A percentile compares a stretch with the other conserved stretches of the same genome.
These are phyloP conservation scores for Linepithema humile DNA, from an alignment of 1,140 invertebrate species.

Conservation along the genomic window DNA sequence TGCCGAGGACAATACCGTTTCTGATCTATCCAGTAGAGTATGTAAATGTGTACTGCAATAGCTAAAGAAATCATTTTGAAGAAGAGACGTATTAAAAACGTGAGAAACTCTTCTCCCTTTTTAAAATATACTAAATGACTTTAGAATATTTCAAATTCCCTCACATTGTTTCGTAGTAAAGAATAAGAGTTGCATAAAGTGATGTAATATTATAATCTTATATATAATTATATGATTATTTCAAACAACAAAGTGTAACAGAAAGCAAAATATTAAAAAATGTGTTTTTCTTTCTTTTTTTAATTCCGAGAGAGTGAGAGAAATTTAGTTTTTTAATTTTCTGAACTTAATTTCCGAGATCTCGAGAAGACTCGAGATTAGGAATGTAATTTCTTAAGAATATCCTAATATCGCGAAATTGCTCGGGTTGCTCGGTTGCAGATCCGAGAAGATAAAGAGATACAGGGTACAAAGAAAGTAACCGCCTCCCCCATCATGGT, in stretches of 20 bases:
- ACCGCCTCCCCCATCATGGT: constrained; percentile 55
- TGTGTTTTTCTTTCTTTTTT: no score
- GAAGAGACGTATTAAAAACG: not conserved
- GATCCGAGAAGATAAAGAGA: constrained; percentile 68
- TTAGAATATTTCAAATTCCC: no score
- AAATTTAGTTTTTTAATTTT: not conserved
- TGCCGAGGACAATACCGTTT: constrained; percentile 65
- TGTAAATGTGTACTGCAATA: not conserved
- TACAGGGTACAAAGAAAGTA: constrained; percentile 59
- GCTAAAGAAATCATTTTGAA: not conserved
- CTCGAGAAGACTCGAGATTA: not conserved
- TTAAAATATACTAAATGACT: no score
- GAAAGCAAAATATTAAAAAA: no score
- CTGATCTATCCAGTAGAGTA: constrained; percentile 63
- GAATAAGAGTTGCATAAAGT: no score
- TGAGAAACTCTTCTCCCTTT: not conserved
- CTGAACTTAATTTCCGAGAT: constrained; percentile 11
- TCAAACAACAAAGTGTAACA: no score
- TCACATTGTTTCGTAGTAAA: no score
- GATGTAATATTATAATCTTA: no score
- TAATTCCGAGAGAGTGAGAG: no score
- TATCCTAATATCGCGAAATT: constrained; percentile 28
- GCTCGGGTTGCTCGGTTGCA: constrained; percentile 16
- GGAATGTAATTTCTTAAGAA: constrained; percentile 18
- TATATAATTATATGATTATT: no score